Evolutionary conservation across 2,888 invertebrate genomes (phyloP), one percentile per base, ranked within the genome.

Genomic region (Neoitamus cyanurus): DNA sequence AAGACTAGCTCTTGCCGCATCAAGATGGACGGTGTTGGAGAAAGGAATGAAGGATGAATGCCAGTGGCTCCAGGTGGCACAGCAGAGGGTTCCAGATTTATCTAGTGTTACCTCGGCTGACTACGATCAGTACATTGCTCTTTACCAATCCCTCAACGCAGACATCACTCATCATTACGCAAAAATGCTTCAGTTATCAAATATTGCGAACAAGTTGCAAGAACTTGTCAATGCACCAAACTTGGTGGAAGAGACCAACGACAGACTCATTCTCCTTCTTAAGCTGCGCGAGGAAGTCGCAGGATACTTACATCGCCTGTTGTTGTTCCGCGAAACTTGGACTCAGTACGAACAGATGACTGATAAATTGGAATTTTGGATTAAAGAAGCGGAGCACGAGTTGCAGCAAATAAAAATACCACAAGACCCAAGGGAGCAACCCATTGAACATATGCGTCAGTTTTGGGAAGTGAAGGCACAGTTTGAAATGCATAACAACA

Each of bases 401-500:
- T 90, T 97, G 73, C 93, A 93, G 85, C 92, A 93, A 31, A 93
- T 97, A 46, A 92, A 93, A 84, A 92, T 93, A 84, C 94, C 94
- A 0, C 92, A 93, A 11, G 94, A 94, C 86, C 93, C 94, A 37
- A 93, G 92, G 30, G 90, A 93, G 15, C 93, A 93, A 82, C 93
- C 94, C 0, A 93, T 94, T 9, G 94, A 94, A 83, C 95, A 96
- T 88, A 94, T 96, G 90, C 93, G 96, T 87, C 94, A 96, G 88
- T 97, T 97, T 92, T 97, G 97, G 97, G 97, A 97, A 91, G 90
- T 97, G 72, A 97, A 96, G 90, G 97, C 97, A 0, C 96, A 97
- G 88, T 96, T 96, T 88, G 97, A 97, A 92, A 94, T 97, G 30
- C 94, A 97, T 89, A 96, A 96, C 87, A 94, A 94, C 87, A 93